Conservation (phyloP, 2,797 vertebrate genomes). For the Neostethus bicornis region DNA sequence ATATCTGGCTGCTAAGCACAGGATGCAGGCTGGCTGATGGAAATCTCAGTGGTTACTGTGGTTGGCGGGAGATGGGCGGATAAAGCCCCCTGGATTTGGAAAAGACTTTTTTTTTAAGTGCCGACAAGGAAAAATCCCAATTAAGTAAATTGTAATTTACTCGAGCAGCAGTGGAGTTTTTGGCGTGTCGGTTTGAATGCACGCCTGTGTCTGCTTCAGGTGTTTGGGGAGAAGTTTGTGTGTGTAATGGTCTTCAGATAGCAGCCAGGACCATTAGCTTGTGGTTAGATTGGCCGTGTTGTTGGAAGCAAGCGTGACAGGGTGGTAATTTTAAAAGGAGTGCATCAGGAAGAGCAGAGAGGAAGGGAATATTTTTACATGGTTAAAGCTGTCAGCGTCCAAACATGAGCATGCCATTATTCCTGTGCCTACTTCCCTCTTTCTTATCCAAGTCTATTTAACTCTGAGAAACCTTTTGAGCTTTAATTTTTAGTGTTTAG, state of each 20-base stretch:
- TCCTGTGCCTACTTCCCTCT: slow-evolving; percentile 11
- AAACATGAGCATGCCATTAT: slow-evolving; percentile 1
- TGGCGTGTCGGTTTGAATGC: slow-evolving; percentile 13
- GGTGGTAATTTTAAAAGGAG: slow-evolving; percentile 44
- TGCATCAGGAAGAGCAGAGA: slow-evolving; percentile 17
- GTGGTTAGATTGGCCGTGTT: slow-evolving; percentile 61
- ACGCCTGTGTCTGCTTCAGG: background rate
- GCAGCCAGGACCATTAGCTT: slow-evolving; percentile 58
- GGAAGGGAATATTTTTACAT: slow-evolving; percentile 17
- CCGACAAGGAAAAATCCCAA: slow-evolving; percentile 73
- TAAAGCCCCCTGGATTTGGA: slow-evolving; percentile 72
- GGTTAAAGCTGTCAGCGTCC: slow-evolving; percentile 5
- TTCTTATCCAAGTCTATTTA: slow-evolving; percentile 9
- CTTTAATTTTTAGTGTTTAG: slow-evolving; percentile 23
- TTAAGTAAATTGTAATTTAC: slow-evolving; percentile 69
- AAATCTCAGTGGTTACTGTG: slow-evolving; percentile 81
- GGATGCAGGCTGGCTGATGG: slow-evolving; percentile 75
- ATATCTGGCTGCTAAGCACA: slow-evolving; percentile 75
- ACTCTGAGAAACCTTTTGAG: slow-evolving; percentile 19
- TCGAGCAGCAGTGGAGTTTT: slow-evolving; percentile 30
- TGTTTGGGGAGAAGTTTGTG: slow-evolving; percentile 1
- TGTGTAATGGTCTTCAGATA: slow-evolving; percentile 55
- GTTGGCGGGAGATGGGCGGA: slow-evolving; percentile 69
- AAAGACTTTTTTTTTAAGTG: slow-evolving; percentile 78
- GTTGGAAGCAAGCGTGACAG: slow-evolving; percentile 59